phyloP scores from a whole-genome alignment of 2,797 vertebrate species.

The Crocidura indochinensis region DNA sequence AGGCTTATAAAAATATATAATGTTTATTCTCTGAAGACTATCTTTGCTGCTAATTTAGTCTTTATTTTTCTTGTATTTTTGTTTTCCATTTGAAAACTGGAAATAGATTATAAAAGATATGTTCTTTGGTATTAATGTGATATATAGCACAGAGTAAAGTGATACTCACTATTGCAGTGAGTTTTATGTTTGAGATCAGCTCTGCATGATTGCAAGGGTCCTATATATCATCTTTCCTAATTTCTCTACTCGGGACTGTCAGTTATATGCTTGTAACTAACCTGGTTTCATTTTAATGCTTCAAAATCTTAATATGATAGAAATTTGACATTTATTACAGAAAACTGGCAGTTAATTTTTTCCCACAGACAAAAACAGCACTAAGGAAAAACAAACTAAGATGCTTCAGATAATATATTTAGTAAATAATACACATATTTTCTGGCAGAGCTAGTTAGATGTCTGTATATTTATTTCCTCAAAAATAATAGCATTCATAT shows the following conservation, averaged over 20 bases:
- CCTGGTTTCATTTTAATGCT: neutral
- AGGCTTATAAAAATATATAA: neutral
- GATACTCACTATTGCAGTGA: neutral
- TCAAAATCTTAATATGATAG: conserved; percentile 2
- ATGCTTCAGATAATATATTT: conserved; percentile 34
- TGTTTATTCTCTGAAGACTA: neutral
- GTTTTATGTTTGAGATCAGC: neutral
- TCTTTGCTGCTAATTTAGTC: conserved; percentile 15
- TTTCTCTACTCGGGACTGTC: neutral
- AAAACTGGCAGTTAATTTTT: conserved; percentile 48
- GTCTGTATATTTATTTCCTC: conserved; percentile 7
- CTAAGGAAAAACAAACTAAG: conserved; percentile 10
- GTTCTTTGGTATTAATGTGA: neutral
- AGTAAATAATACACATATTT: conserved; percentile 32
- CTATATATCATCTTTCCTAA: neutral
- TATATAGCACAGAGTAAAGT: neutral
- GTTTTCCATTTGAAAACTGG: conserved; percentile 7
- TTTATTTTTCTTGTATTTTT: neutral
- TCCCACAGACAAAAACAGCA: neutral
- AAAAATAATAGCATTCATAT: conserved; percentile 6
- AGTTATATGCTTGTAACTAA: neutral
- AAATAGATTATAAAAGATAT: no score
- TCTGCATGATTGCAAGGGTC: neutral
- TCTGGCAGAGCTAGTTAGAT: neutral
- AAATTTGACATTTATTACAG: neutral